Base-by-base conservation (phyloP, 2,113 vertebrate genomes). In the Rhodinocichla rosea region DNA sequence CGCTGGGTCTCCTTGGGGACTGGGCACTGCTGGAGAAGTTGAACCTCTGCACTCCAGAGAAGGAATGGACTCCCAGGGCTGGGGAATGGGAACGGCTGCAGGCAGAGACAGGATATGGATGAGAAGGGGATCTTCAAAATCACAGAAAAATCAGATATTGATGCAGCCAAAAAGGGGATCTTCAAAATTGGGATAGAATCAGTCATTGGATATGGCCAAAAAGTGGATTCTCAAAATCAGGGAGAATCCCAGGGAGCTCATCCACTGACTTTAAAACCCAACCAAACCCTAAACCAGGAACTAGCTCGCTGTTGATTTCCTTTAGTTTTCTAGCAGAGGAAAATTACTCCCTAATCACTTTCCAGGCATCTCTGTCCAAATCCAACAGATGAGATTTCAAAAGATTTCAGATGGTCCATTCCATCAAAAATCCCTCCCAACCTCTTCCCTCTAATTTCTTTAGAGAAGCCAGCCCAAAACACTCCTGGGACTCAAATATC, bases 71-170 rank as follows among this genome's bases (percentile, higher is more conserved):
- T 10, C 99, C 99, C 96, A 99, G 98, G 50, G 99, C 99, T 44
- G 99, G 99, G 30, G 99, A 99, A 80, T 99, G 98, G n/a, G 99
- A 99, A 30, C 99, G 99, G 80, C 99, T 99, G 97, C 33, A 95
- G 94, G 69, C n/a, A 27, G 47, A 96, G 85, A 82, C 21, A 65
- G 47, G 28, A 63, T 24, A 14, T 6, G 26, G 67, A 19, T 89
- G 18, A n/a, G 22, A 53, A 59, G 10, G 1, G 20, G 35, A 59
- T 17, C 8, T 11, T 14, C 35, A 42, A 67, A 57, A 24, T 30
- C 40, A 56, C 0, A 0, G 52, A 59, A 30, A 59, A 52, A 37
- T 52, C 83, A 44, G 44, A 49, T 27, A 50, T 3, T 55, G 55
- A 75, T 14, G 8, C 5, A 14, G 57, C 6, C 70, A 13, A 32